Evolutionary conservation across 2,888 invertebrate species (phyloP).

Genomic region (Scaeva pyrastri): DNA sequence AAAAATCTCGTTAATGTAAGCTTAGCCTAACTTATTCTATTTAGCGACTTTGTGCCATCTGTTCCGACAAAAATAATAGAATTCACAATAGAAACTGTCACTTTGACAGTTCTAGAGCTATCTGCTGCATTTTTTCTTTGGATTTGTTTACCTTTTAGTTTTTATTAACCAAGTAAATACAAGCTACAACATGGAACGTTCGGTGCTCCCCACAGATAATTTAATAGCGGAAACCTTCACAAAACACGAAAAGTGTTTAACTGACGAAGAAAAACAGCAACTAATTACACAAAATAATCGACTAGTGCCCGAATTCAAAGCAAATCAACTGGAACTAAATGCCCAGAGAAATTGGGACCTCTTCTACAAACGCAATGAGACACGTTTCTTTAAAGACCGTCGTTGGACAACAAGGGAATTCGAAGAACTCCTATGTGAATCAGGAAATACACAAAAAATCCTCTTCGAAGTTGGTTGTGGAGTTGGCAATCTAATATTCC

Average conservation of each 20-base stretch:
- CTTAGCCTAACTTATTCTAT: background rate
- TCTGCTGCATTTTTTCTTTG: background rate
- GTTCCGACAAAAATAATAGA: background rate
- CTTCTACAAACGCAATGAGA: constrained; percentile 97
- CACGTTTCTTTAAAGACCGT: constrained; percentile 96
- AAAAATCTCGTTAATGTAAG: background rate
- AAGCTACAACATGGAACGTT: constrained; percentile 38
- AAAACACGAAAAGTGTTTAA: constrained; percentile 79
- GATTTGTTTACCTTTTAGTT: constrained; percentile 44
- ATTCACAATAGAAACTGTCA: constrained; percentile 19
- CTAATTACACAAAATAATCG: constrained; percentile 89
- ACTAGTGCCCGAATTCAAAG: constrained; percentile 89
- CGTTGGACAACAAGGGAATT: constrained; percentile 99
- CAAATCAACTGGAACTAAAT: constrained; percentile 90
- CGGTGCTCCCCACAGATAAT: constrained; percentile 12
- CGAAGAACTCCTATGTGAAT: constrained; percentile 88
- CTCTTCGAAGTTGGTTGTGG: constrained; percentile 94
- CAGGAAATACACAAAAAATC: constrained; percentile 83
- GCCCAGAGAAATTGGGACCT: constrained; percentile 97
- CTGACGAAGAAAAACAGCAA: constrained; percentile 86
- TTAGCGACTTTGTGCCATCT: too few relatives aligned
- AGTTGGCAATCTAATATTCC: constrained; percentile 98
- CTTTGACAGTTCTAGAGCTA: background rate
- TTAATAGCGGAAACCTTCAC: constrained; percentile 77
- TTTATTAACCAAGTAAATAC: background rate